Percentiles rank a stretch among this genome's conserved stretches.
Evolutionary conservation across 2,888 invertebrate species (phyloP).

Genomic region (Caenorhabditis sinica): DNA sequence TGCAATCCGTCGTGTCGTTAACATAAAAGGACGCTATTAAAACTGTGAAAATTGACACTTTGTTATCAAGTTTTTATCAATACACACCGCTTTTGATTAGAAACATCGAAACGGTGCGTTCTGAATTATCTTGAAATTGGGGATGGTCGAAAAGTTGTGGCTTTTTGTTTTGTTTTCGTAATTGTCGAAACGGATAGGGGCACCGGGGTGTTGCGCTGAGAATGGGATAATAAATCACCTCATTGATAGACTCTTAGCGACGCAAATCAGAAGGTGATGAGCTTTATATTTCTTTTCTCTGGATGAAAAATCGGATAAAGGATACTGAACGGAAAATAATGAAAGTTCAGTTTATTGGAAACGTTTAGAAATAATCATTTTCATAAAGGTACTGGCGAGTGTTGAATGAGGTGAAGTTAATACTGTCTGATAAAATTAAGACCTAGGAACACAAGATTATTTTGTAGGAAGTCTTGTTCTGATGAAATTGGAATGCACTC

Average conservation of each 20-base stretch:
- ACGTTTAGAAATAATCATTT: too few relatives aligned
- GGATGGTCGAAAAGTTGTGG: slow-evolving; percentile 5
- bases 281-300: slow-evolving; percentile 24
- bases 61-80: slow-evolving; percentile 60
- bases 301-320: slow-evolving; percentile 37
- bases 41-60: slow-evolving; percentile 68
- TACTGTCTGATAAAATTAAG: slow-evolving; percentile 27
- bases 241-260: slow-evolving; percentile 64
- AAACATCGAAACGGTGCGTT: slow-evolving; percentile 40
- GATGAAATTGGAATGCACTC: slow-evolving; percentile 1
- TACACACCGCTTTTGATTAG: slow-evolving; percentile 16
- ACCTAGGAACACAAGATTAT: background rate
- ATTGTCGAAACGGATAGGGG: slow-evolving; percentile 50
- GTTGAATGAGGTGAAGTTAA: background rate
- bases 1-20: slow-evolving; percentile 41
- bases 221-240: slow-evolving; percentile 58
- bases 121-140: background rate
- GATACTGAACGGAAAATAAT: slow-evolving; percentile 13
- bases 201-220: slow-evolving; percentile 29
- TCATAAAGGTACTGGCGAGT: slow-evolving; percentile 47
- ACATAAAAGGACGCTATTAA: slow-evolving; percentile 59
- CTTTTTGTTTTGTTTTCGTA: slow-evolving; percentile 57
- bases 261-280: slow-evolving; percentile 65
- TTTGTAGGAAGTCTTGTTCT: background rate
- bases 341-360: too few relatives aligned